phyloP scores from a whole-genome alignment of 2,888 invertebrate species.

The Lordiphosa fenestrarum region DNA sequence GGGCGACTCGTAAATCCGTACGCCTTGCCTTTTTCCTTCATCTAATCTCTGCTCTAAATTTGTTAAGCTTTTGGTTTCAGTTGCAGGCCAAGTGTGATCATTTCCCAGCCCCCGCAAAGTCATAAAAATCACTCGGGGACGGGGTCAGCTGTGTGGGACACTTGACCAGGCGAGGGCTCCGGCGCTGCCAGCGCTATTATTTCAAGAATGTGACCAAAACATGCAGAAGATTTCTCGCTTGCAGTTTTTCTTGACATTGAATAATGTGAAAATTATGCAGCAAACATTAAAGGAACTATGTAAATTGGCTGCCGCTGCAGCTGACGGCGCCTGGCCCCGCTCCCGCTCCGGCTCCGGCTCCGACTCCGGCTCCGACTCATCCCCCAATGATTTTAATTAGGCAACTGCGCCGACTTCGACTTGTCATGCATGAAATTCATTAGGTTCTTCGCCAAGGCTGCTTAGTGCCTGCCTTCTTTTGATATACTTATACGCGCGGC shows the following conservation, averaged over 20 bases:
- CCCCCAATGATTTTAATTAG: slow-evolving; percentile 72
- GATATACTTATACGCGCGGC: slow-evolving; percentile 63
- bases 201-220: slow-evolving; percentile 76
- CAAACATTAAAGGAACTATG: slow-evolving; percentile 71
- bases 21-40: slow-evolving; percentile 9
- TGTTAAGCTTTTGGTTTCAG: slow-evolving; percentile 68
- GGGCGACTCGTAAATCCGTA: slow-evolving; percentile 13
- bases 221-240: slow-evolving; percentile 71
- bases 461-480: slow-evolving; percentile 44
- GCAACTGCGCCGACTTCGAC: slow-evolving; percentile 44
- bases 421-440: slow-evolving; percentile 73
- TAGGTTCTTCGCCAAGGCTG: slow-evolving; percentile 43
- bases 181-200: slow-evolving; percentile 52
- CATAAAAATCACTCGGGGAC: slow-evolving; percentile 54
- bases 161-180: slow-evolving; percentile 52
- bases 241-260: slow-evolving; percentile 72
- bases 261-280: slow-evolving; percentile 80
- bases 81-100: slow-evolving; percentile 68
- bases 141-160: slow-evolving; percentile 65
- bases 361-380: slow-evolving; percentile 30
- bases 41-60: slow-evolving; percentile 60
- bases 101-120: slow-evolving; percentile 46
- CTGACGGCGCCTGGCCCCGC: slow-evolving; percentile 11
- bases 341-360: slow-evolving; percentile 34
- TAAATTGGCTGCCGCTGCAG: slow-evolving; percentile 58